Evolutionary conservation across 37 sponge, comb jelly and placozoan species (phyloP).

Genomic region (Ephydatia muelleri): DNA sequence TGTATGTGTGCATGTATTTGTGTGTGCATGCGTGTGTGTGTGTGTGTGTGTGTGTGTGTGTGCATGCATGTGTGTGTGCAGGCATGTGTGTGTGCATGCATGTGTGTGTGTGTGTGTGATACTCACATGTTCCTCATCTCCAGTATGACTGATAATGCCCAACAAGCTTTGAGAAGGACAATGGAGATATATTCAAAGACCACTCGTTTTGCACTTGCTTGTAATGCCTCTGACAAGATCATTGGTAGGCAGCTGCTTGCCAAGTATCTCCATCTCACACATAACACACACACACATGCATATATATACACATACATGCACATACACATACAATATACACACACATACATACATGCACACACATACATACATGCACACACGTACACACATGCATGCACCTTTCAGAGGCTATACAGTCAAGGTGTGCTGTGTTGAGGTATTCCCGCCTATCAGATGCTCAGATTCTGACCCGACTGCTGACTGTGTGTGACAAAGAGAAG

Average conservation of each 20-base stretch:
- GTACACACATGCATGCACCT: background rate
- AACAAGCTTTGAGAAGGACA: slow-evolving; percentile 95
- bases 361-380: background rate
- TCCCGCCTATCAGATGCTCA: slow-evolving; percentile 85
- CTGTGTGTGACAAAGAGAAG: slow-evolving; percentile 92
- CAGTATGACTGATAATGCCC: slow-evolving; percentile 97
- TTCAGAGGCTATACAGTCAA: slow-evolving; percentile 93
- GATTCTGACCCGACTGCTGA: slow-evolving; percentile 81
- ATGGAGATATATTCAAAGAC: slow-evolving; percentile 99
- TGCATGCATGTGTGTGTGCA: too few species aligned
- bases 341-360: too few species aligned
- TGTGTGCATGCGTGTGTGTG: too few species aligned
- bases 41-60: too few species aligned
- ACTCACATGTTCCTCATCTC: background rate
- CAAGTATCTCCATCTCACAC: background rate
- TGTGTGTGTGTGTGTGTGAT: slow-evolving; percentile 5
- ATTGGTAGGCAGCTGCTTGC: slow-evolving; percentile 67
- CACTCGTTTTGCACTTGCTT: slow-evolving; percentile 96
- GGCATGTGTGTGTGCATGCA: background rate
- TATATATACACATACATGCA: background rate
- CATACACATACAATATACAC: too few species aligned
- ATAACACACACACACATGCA: too few species aligned
- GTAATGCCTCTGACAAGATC: slow-evolving; percentile 97
- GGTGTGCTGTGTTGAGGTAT: slow-evolving; percentile 95
- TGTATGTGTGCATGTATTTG: too few species aligned